Evolutionary conservation across 64 coral and sea anemone genomes (phyloP), one percentile per base, ranked within the genome.

Genomic region (Catalaphyllia jardinei): DNA sequence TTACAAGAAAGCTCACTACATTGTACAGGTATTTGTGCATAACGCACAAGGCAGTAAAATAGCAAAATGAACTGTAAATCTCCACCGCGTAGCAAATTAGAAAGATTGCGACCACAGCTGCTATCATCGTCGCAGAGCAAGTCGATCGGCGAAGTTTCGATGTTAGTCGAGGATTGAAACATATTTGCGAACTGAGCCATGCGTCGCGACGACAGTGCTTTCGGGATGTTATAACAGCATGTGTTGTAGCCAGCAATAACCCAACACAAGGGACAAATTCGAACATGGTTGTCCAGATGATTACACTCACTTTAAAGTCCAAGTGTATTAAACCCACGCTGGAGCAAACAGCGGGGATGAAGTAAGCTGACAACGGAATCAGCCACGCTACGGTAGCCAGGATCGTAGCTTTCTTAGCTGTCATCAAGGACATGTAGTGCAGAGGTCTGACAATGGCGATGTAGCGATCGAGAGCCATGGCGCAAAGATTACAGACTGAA

Each of bases 21-120:
- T 51, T 79, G 12, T 24, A 79, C 9, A 79, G 0, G 24, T 29
- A 5, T 39, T 25, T 10, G 24, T 46, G 10, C 24, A 9, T 14
- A 2, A 1, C 19, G 22, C 76, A 79, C 20, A 79, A 4, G 24
- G 24, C 49, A 22, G 76, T 79, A 20, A 79, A 79, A 51, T 79
- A 15, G 25, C 76, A 79, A 55, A 79, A 55, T 28, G 76, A 79
- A 79, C 76, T 79, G 51, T 79, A 79, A 13, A 79, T 49, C 50
- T 79, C 76, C 20, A 79, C 49, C 0, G 76, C 49, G 12, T 54
- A 79, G 51, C 76, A 79, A 51, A 22, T 25, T 7, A 79, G 51
- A 79, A 79, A 79, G 20, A 79, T 55, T 14, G 49, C 51, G 10
- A 79, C 76, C 2, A 79, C 76, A 55, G 76, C 14, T 57, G 22